Evolutionary conservation across 2,113 vertebrate genomes (phyloP).

Genomic region (Ursus arctos): DNA sequence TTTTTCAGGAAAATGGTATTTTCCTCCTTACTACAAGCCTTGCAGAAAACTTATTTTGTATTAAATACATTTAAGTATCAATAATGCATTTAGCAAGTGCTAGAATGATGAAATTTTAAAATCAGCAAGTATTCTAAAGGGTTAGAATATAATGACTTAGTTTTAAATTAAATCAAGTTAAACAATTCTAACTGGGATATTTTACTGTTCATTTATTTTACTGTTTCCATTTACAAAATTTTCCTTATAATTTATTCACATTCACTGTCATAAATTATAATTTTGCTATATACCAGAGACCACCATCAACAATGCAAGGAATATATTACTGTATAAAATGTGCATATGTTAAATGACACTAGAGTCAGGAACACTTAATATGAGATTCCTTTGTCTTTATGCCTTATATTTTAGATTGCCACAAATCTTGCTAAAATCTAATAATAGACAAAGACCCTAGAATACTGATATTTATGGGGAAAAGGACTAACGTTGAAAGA

Average conservation of each 20-base stretch:
- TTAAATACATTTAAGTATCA: not conserved
- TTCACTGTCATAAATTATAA: not conserved
- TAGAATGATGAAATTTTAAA: not conserved
- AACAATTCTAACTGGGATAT: not conserved
- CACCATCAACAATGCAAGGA: not conserved
- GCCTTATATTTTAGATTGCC: not conserved
- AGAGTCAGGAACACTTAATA: not conserved
- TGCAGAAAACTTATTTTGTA: not conserved
- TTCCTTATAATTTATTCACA: not conserved
- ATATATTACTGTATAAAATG: not conserved
- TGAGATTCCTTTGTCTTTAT: not conserved
- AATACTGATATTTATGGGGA: not conserved
- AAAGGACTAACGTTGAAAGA: not conserved
- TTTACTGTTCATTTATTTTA: not conserved
- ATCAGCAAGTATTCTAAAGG: not conserved
- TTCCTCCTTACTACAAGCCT: not conserved
- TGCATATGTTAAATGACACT: not conserved
- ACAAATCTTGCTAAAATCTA: not conserved
- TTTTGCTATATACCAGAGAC: constrained; percentile 41
- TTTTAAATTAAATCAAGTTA: not conserved
- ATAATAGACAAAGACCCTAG: not conserved
- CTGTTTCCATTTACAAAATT: not conserved
- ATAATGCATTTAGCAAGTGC: not conserved
- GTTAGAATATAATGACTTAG: not conserved
- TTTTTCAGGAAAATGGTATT: not conserved